Percentiles rank a stretch among this genome's conserved stretches.
These are phyloP conservation scores for Ceratina calcarata DNA, from an alignment of 1,140 invertebrate genomes.

Conservation along the genomic window DNA sequence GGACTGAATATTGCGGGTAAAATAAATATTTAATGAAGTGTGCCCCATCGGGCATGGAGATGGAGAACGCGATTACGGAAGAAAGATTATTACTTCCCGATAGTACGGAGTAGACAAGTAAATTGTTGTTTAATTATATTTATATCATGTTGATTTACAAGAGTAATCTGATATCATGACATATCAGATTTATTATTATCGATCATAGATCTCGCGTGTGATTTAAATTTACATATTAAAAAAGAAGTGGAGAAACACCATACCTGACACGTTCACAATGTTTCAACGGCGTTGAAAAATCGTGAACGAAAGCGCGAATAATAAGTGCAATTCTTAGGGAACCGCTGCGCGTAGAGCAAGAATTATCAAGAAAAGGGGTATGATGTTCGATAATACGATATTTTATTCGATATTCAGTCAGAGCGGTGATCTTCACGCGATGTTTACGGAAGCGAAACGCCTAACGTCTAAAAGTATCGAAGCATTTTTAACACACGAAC, in stretches of 20 bases:
- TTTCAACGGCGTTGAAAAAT: conserved; percentile 15
- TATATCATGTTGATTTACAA: conserved; percentile 47
- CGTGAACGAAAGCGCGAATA: conserved; percentile 42
- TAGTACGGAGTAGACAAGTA: conserved; percentile 40
- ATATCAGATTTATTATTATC: conserved; percentile 67
- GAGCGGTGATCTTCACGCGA: conserved; percentile 38
- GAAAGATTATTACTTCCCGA: conserved; percentile 42
- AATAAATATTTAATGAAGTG: conserved; percentile 36
- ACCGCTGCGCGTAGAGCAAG: not conserved
- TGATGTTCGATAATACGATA: conserved; percentile 35
- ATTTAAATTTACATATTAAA: conserved; percentile 41
- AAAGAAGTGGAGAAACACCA: not conserved
- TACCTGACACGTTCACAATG: conserved; percentile 37
- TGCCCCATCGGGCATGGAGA: not conserved
- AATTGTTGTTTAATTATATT: conserved; percentile 52
- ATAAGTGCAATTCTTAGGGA: conserved; percentile 58
- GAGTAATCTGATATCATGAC: conserved; percentile 74
- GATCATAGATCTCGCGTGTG: conserved; percentile 47
- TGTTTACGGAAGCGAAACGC: conserved; percentile 43
- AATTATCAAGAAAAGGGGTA: not conserved
- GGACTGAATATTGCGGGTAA: conserved; percentile 47
- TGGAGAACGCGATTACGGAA: not conserved
- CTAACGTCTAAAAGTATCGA: conserved; percentile 49
- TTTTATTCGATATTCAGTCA: conserved; percentile 41
- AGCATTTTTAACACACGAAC: conserved; percentile 53